Evolutionary conservation across 2,113 vertebrate genomes (phyloP), one percentile per base, ranked within the genome.

Genomic region (Cheirogaleus medius): DNA sequence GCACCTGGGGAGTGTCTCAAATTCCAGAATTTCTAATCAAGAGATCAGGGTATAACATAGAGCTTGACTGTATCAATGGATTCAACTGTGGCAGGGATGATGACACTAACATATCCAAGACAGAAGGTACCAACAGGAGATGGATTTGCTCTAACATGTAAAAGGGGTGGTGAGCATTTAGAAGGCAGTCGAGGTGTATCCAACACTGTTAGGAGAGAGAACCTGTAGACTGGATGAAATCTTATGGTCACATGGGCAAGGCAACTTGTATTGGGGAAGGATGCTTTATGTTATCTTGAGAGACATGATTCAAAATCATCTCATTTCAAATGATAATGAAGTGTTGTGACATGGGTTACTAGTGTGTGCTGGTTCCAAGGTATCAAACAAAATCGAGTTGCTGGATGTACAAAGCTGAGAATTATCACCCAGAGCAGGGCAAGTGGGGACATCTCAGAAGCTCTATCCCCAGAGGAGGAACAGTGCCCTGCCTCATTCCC

Each of bases 381-480:
- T 93, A 34, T 69, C 77, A 93, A 39, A 47, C 23, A 90, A 81
- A 86, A 68, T 32, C 27, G 1, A 63, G 71, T 42, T 94, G 52
- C 8, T 88, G 42, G 60, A 34, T 44, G 0, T 80, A 74, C 69
- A 91, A 86, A 92, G 69, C 56, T 84, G 80, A 92, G 91, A 64
- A 44, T 66, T 25, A 34, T 91, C 52, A 66, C 8, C 11, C 32
- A 60, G 83, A 77, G 68, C 15, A 93, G 97, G 98, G 83, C 96
- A 97, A 90, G 32, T 78, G 37, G 69, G 98, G 97, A 96, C 96
- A 96, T 87, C 80, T 64, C 80, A 77, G 92, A 89, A 93, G 44
- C 90, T 95, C 58, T 97, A 96, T 97, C 94, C 76, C 69, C 76
- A 87, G 73, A 95, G 87, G 39, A 95, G 69, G 64, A 93, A 52